phyloP scores from a whole-genome alignment of 2,113 vertebrate species.

The Bufo bufo region DNA sequence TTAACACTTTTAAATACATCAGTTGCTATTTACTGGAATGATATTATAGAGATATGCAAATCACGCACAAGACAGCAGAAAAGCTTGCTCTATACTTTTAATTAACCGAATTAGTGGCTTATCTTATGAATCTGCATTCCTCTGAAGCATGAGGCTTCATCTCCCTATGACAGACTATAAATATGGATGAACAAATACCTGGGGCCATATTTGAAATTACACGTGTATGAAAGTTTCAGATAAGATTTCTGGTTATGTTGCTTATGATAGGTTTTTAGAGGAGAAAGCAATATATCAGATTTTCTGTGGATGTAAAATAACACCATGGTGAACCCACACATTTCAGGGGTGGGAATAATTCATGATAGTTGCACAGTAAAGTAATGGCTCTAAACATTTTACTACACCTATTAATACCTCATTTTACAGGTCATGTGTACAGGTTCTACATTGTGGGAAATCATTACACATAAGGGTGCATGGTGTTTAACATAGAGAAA shows the following conservation, averaged over 20 bases:
- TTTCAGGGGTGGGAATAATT: neutral
- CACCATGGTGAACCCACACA: neutral
- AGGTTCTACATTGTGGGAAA: too few species aligned
- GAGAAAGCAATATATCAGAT: neutral
- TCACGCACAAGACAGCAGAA: conserved; percentile 22
- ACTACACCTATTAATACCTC: neutral
- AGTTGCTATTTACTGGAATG: conserved; percentile 42
- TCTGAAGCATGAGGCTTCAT: conserved; percentile 37
- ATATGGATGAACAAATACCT: conserved; percentile 49
- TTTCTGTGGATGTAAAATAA: neutral
- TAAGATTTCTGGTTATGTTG: conserved; percentile 40
- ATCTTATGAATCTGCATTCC: conserved; percentile 51
- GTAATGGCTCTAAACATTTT: neutral
- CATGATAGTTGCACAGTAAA: neutral
- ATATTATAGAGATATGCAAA: conserved; percentile 50
- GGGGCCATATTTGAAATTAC: conserved; percentile 41
- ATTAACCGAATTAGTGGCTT: conserved; percentile 44
- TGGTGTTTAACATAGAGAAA: too few species aligned
- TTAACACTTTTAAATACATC: conserved; percentile 32
- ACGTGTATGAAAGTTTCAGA: conserved; percentile 42
- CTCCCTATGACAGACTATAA: conserved; percentile 41
- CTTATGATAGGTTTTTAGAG: neutral
- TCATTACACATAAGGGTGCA: too few species aligned
- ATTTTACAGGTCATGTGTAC: too few species aligned
- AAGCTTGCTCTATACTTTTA: conserved; percentile 42